Evolutionary conservation across 1,140 invertebrate genomes (phyloP).

Genomic region (Meloidogyne floridensis): DNA sequence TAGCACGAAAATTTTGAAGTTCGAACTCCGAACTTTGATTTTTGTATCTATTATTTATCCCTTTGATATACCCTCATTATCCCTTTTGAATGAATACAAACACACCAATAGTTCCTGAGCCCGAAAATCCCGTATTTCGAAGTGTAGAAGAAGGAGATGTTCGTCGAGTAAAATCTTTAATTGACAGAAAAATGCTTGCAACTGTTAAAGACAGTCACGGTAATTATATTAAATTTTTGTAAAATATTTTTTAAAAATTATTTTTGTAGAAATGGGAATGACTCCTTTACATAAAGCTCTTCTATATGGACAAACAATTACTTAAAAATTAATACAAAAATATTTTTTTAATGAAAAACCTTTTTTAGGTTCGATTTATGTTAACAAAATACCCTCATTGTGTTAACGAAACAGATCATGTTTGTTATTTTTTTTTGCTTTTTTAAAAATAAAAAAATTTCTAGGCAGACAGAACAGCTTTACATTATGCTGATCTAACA

Average conservation of each 20-base stretch:
- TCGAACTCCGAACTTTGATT: too few relatives aligned
- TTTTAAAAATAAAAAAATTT: not conserved
- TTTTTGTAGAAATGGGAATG: constrained; percentile 69
- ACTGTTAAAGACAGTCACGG: constrained; percentile 75
- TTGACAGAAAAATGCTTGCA: constrained; percentile 86
- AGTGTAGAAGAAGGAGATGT: constrained; percentile 81
- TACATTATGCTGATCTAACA: constrained; percentile 66
- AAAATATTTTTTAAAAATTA: not conserved
- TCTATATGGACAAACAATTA: constrained; percentile 69
- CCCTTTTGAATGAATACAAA: too few relatives aligned
- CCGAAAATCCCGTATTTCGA: too few relatives aligned
- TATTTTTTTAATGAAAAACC: not conserved
- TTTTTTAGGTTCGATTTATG: constrained; percentile 71
- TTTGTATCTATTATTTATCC: too few relatives aligned
- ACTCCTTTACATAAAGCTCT: constrained; percentile 89
- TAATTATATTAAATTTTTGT: constrained; percentile 7
- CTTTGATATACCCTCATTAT: too few relatives aligned
- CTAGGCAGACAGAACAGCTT: constrained; percentile 59
- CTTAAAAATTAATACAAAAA: constrained; percentile 38
- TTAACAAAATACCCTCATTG: constrained; percentile 76
- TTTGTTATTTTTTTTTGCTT: constrained; percentile 68
- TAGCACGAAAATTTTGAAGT: too few relatives aligned
- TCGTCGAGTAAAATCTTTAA: constrained; percentile 78
- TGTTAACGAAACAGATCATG: constrained; percentile 77
- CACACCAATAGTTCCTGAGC: too few relatives aligned